These are phyloP conservation scores for Trilocha varians DNA, from an alignment of 2,888 invertebrate species.

Conservation along the genomic window DNA sequence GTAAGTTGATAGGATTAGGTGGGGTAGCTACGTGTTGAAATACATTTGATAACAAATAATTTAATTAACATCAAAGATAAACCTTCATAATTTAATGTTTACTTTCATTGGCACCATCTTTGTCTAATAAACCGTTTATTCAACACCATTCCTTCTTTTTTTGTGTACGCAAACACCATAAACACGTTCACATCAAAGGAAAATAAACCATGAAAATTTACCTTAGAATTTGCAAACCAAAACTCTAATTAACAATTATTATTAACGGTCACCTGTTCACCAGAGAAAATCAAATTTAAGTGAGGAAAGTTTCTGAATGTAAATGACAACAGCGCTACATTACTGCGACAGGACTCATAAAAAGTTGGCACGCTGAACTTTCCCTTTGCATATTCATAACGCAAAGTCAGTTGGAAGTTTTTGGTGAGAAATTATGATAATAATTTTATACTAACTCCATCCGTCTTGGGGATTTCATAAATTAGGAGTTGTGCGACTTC, in stretches of 20 bases:
- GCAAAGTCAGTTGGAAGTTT: conserved; percentile 63
- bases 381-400: conserved; percentile 64
- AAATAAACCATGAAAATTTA: too few species aligned
- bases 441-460: conserved; percentile 65
- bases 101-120: too few species aligned
- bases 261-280: background rate
- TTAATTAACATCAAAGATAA: too few species aligned
- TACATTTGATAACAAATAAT: too few species aligned
- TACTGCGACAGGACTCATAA: conserved; percentile 59
- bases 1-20: too few species aligned
- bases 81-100: too few species aligned
- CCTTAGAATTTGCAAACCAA: background rate
- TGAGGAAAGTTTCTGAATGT: conserved; percentile 28
- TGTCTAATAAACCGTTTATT: too few species aligned
- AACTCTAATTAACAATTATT: background rate
- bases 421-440: conserved; percentile 69
- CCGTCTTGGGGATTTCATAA: conserved; percentile 54
- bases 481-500: conserved; percentile 39
- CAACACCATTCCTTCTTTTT: too few species aligned
- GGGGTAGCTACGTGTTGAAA: too few species aligned
- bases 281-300: background rate
- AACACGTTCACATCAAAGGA: too few species aligned
- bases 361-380: conserved; percentile 59
- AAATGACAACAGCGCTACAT: conserved; percentile 53
- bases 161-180: too few species aligned